A percentile compares a stretch with the other conserved stretches of the same genome.
These are phyloP conservation scores for Coregonus suidteri DNA, from an alignment of 2,797 vertebrate genomes.

Conservation along the genomic window DNA sequence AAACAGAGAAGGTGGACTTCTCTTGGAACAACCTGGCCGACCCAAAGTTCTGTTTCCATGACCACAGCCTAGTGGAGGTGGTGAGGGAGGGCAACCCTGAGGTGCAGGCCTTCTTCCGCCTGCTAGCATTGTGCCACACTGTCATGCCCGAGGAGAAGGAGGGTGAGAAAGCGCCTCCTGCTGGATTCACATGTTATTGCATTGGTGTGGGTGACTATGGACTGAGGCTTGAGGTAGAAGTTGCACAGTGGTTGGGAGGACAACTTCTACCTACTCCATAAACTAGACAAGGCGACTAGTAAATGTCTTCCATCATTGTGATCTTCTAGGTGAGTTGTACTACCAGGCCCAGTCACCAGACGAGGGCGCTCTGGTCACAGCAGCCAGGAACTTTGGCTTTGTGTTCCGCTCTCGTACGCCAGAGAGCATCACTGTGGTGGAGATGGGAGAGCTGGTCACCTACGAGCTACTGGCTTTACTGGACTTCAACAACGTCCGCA, in stretches of 20 bases:
- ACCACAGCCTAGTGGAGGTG: constrained; percentile 81
- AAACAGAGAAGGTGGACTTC: constrained; percentile 85
- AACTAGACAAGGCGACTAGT: not conserved
- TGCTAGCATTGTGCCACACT: constrained; percentile 91
- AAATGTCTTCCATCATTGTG: not conserved
- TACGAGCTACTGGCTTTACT: constrained; percentile 89
- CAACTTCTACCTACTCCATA: not conserved
- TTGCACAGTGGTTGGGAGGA: not conserved
- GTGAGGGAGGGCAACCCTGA: constrained; percentile 72
- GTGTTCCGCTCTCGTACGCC: constrained; percentile 87
- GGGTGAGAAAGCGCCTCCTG: constrained; percentile 75
- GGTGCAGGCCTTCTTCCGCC: constrained; percentile 82
- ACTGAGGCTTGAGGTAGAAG: not conserved
- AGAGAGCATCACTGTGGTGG: constrained; percentile 83
- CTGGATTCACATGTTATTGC: not conserved
- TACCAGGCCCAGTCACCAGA: constrained; percentile 98
- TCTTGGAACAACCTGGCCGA: constrained; percentile 86
- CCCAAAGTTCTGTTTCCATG: constrained; percentile 87
- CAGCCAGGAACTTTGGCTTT: constrained; percentile 92
- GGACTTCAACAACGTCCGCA: constrained; percentile 92
- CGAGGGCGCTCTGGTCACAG: constrained; percentile 91
- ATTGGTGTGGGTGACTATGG: not conserved
- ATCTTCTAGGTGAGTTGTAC: constrained; percentile 77
- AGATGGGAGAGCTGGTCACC: constrained; percentile 81
- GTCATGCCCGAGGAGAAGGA: constrained; percentile 91